Conservation (phyloP, 2,888 invertebrate species). For the Troides helena region DNA sequence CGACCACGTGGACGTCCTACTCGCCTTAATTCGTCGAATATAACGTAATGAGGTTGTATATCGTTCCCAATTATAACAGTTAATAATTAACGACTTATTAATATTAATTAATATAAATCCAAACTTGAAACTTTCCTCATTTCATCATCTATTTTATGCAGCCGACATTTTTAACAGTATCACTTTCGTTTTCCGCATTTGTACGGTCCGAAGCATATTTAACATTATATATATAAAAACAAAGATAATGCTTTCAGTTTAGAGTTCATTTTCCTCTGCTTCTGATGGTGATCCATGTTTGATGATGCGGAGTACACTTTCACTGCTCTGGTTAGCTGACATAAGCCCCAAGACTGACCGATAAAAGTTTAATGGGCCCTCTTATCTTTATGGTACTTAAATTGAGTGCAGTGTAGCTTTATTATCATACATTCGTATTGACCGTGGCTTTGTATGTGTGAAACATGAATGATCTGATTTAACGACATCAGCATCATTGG, state of each 20-base stretch:
- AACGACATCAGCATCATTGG: background rate
- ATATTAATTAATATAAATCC: background rate
- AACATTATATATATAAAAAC: slow-evolving; percentile 3
- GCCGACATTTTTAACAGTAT: slow-evolving; percentile 7
- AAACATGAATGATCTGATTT: slow-evolving; percentile 6
- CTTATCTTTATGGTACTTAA: slow-evolving; percentile 23
- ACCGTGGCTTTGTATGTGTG: slow-evolving; percentile 18
- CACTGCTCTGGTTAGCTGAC: slow-evolving; percentile 18
- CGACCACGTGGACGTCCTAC: background rate
- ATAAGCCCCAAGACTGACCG: slow-evolving; percentile 14
- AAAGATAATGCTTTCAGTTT: background rate
- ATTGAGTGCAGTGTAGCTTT: slow-evolving; percentile 15
- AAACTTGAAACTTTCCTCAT: background rate
- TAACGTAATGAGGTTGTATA: no score
- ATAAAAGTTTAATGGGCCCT: slow-evolving; percentile 20
- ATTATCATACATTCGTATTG: slow-evolving; percentile 12
- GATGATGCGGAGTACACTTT: slow-evolving; percentile 16
- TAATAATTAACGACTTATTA: background rate
- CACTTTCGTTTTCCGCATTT: slow-evolving; percentile 19
- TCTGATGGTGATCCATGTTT: background rate
- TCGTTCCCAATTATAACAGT: background rate
- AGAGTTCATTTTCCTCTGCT: slow-evolving; percentile 8
- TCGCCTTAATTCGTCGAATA: background rate
- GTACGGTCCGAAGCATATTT: slow-evolving; percentile 6
- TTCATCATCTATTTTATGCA: slow-evolving; percentile 11